These are phyloP conservation scores for Trichogramma dendrolimi DNA, from an alignment of 2,888 invertebrate species.

Conservation along the genomic window DNA sequence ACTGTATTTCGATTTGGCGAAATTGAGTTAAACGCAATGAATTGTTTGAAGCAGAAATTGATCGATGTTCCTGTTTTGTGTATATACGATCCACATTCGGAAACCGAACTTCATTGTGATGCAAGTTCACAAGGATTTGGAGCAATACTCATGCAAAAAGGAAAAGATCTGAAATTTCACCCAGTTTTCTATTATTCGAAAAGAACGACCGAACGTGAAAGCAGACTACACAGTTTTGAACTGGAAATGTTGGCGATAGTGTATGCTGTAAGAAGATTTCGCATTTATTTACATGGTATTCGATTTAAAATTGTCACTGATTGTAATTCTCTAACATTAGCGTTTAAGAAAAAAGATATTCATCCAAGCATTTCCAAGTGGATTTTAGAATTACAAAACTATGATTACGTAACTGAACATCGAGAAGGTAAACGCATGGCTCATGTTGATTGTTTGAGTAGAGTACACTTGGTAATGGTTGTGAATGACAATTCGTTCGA, in stretches of 20 bases:
- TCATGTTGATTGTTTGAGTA: conserved; percentile 1
- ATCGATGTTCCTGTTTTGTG: conserved; percentile 21
- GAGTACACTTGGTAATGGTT: neutral
- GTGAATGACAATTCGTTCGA: conserved; percentile 21
- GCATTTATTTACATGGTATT: conserved; percentile 2
- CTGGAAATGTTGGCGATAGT: conserved; percentile 10
- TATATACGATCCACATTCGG: too few species aligned
- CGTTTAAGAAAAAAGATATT: neutral
- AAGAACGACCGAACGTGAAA: neutral
- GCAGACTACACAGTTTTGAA: conserved; percentile 10
- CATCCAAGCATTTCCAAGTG: conserved; percentile 1
- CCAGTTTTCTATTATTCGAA: too few species aligned
- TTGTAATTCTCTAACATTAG: neutral
- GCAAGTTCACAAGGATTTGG: conserved; percentile 4
- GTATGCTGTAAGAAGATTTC: neutral
- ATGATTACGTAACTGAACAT: neutral
- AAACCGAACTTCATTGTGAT: conserved; percentile 16
- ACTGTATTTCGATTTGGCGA: too few species aligned
- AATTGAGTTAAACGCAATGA: conserved; percentile 18
- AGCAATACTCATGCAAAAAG: conserved; percentile 19
- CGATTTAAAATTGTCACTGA: neutral
- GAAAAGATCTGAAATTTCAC: conserved; percentile 10
- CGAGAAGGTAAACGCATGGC: neutral
- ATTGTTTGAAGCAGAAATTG: conserved; percentile 12
- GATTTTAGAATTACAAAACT: neutral